phyloP scores from a whole-genome alignment of 2,113 vertebrate species.

The Vulpes lagopus region DNA sequence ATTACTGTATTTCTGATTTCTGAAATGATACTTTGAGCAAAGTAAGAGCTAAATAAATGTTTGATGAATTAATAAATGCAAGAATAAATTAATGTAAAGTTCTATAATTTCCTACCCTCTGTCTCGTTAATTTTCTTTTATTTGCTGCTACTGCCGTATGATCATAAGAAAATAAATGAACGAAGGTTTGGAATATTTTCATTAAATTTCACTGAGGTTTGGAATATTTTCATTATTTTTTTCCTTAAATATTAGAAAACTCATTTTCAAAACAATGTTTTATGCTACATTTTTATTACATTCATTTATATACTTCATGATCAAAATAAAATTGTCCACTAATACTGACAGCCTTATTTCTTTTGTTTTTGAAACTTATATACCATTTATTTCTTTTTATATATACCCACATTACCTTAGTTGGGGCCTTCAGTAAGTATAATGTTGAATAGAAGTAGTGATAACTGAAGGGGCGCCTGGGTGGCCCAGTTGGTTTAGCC shows the following conservation, averaged over 20 bases:
- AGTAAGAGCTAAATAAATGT: not conserved
- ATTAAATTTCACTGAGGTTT: not conserved
- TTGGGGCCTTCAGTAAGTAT: not conserved
- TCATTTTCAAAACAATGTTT: not conserved
- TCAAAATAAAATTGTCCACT: not conserved
- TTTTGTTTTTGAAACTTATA: not conserved
- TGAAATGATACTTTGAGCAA: not conserved
- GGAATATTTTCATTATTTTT: not conserved
- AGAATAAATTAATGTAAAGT: not conserved
- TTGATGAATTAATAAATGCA: not conserved
- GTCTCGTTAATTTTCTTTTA: not conserved
- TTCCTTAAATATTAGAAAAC: not conserved
- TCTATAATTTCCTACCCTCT: not conserved
- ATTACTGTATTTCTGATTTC: not conserved
- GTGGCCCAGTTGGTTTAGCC: not conserved
- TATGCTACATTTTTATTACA: not conserved
- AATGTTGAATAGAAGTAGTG: not conserved
- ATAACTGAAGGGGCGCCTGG: not conserved
- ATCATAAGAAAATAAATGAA: not conserved
- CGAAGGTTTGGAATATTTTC: not conserved
- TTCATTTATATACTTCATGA: not conserved
- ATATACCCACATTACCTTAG: not conserved
- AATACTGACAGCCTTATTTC: not conserved
- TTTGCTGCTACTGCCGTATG: not conserved
- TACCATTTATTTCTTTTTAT: not conserved